These are phyloP conservation scores for Meloe dianella DNA, from an alignment of 2,888 invertebrate genomes.

Conservation along the genomic window DNA sequence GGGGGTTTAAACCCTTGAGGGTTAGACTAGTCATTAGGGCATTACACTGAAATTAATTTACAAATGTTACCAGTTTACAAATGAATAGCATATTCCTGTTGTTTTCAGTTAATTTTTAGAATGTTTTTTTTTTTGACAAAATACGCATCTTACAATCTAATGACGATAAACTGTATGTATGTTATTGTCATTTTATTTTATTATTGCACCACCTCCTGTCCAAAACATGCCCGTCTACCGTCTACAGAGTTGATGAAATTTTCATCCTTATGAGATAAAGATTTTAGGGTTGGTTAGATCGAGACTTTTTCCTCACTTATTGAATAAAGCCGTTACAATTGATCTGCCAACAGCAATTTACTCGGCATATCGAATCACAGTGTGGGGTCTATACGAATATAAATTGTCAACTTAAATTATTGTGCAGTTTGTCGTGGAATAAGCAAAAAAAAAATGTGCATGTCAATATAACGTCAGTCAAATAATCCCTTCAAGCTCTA, in stretches of 20 bases:
- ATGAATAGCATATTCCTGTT: constrained; percentile 40
- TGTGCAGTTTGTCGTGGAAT: constrained; percentile 32
- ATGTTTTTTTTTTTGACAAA: too few species aligned
- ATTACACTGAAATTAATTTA: constrained; percentile 59
- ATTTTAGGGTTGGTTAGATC: constrained; percentile 36
- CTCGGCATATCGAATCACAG: constrained; percentile 50
- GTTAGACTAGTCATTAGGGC: constrained; percentile 57
- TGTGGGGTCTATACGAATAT: constrained; percentile 47
- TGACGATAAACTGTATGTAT: too few species aligned
- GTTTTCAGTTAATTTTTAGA: neutral
- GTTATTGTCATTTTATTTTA: constrained; percentile 43
- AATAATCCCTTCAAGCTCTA: neutral
- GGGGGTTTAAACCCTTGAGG: constrained; percentile 42
- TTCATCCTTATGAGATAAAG: constrained; percentile 44
- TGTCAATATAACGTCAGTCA: neutral
- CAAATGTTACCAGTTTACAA: constrained; percentile 51
- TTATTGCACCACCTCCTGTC: constrained; percentile 50
- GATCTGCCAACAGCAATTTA: constrained; percentile 57
- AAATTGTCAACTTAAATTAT: constrained; percentile 49
- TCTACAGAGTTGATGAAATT: constrained; percentile 32
- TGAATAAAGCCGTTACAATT: constrained; percentile 49
- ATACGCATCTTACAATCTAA: too few species aligned
- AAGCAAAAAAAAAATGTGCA: constrained; percentile 14
- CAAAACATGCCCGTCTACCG: constrained; percentile 42
- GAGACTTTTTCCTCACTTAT: constrained; percentile 47